Evolutionary conservation across 1,140 invertebrate species (phyloP), one percentile per base, ranked within the genome.

Genomic region (Pseudomyrmex cubaensis): DNA sequence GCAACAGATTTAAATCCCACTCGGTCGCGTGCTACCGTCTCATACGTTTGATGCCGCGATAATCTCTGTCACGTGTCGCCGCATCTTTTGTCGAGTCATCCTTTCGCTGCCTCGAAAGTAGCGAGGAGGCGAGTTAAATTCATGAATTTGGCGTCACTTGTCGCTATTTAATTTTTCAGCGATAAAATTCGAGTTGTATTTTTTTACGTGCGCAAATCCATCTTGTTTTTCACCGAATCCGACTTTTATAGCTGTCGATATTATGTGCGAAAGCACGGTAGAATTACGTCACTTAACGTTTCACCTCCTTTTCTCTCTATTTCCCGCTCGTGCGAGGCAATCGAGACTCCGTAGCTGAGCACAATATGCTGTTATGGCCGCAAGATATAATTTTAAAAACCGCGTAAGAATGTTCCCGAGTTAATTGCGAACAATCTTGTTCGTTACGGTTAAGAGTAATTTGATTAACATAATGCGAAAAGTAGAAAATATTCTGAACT

Each of bases 1-100:
- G 56, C 69, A 25, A 62, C n/a, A 48, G 46, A 74, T 70, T 86
- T 64, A 72, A 86, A 56, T 85, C n/a, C 25, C n/a, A 15, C 46
- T 54, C 9, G 62, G 62, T 35, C 20, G 59, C 63, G 35, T 48
- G 20, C n/a, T 22, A 44, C 4, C 7, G 35, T 3, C 8, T 17
- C 50, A 52, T 85, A 63, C 72, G 54, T 86, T 69, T 50, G 48
- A 15, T 62, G 1, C 10, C 35, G 61, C n/a, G 75, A 52, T 70
- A 76, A 82, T 54, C 46, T 82, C 67, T 74, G 78, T 82, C 83
- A 72, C 83, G 78, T 83, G 83, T 85, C 83, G 66, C 76, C 66
- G 64, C 59, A 52, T 74, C 69, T 82, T 52, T 59, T 35, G 50
- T 61, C 76, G 50, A 15, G 54, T 17, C 54, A 63, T 52, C 46